These are phyloP conservation scores for Eremophila alpestris DNA, from an alignment of 2,797 vertebrate species.

Conservation along the genomic window DNA sequence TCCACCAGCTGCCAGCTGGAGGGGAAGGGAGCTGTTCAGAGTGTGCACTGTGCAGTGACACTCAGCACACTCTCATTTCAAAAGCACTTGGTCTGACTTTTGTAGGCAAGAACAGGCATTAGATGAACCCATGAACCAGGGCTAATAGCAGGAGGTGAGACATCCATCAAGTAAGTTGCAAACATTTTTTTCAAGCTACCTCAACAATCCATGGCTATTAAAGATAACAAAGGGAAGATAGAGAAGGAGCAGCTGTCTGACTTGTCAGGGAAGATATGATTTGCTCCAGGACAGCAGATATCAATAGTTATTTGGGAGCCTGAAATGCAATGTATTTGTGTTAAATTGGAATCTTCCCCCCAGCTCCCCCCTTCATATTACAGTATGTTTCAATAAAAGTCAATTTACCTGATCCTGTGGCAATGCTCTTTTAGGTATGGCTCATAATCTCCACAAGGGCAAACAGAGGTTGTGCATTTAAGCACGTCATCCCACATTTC, in stretches of 20 bases:
- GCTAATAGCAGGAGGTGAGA: conserved; percentile 28
- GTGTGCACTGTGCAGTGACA: neutral
- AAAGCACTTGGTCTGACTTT: neutral
- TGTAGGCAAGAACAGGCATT: neutral
- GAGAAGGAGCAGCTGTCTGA: conserved; percentile 50
- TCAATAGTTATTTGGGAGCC: conserved; percentile 60
- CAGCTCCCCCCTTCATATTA: neutral
- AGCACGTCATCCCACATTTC: conserved; percentile 12
- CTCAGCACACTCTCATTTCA: neutral
- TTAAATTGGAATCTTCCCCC: conserved; percentile 45
- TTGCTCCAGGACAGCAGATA: conserved; percentile 61
- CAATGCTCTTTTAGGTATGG: conserved; percentile 24
- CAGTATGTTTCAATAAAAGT: conserved; percentile 58
- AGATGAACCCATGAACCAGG: conserved; percentile 16
- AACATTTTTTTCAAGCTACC: conserved; percentile 17
- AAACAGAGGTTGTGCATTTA: conserved; percentile 1
- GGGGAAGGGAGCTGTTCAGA: neutral
- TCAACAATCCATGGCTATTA: conserved; percentile 32
- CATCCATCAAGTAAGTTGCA: conserved; percentile 7
- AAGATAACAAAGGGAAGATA: conserved; percentile 46
- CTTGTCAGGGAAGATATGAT: conserved; percentile 49
- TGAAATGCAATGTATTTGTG: conserved; percentile 34
- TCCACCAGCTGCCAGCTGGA: neutral
- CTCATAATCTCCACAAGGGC: conserved; percentile 48
- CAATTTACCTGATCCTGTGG: conserved; percentile 48